Conservation (phyloP, 2,797 vertebrate species). For the Sternarchorhynchus goeldii region DNA sequence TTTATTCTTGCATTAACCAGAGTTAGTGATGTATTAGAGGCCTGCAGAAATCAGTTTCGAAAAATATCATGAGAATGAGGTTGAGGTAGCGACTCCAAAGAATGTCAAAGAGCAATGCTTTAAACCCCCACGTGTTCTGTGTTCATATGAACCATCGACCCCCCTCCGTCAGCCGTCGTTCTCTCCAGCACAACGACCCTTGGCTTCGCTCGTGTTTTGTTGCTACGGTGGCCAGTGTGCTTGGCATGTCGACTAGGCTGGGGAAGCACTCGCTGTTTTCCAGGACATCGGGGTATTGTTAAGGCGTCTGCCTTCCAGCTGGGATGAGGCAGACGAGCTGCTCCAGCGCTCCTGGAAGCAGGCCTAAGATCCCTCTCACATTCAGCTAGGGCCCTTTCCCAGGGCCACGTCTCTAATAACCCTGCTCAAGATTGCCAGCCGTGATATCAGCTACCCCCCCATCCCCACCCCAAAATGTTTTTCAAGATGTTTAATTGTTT, state of each 20-base stretch:
- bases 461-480: too few relatives aligned
- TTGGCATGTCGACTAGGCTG: neutral
- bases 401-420: too few relatives aligned
- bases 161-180: neutral
- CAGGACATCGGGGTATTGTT: constrained; percentile 1
- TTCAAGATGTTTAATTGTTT: neutral
- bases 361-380: neutral
- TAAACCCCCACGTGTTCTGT: too few relatives aligned
- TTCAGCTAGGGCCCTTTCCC: neutral
- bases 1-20: too few relatives aligned
- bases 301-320: constrained; percentile 1
- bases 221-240: constrained; percentile 6
- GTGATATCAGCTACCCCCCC: neutral
- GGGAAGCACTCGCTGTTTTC: neutral
- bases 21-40: neutral
- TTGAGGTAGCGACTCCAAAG: neutral
- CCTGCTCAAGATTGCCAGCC: too few relatives aligned
- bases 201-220: neutral
- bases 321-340: neutral
- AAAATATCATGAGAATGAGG: neutral
- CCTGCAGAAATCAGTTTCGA: neutral
- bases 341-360: neutral
- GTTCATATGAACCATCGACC: too few relatives aligned
- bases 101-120: neutral
- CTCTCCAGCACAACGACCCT: neutral